Evolutionary conservation across 2,113 vertebrate genomes (phyloP).

Genomic region (Nyctibius bracteatus): DNA sequence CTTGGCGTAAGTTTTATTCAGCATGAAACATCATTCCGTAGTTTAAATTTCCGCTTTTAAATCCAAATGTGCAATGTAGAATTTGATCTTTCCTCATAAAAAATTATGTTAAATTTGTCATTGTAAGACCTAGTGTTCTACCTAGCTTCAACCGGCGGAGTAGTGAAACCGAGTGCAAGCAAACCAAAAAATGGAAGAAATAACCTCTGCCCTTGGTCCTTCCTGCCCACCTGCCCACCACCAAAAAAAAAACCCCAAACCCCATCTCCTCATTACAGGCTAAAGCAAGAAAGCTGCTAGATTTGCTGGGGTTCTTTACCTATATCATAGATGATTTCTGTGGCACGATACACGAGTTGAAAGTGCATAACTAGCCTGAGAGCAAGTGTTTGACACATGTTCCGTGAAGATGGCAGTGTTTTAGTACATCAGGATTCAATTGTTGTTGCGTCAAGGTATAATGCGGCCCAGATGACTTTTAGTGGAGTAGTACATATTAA

Average conservation of each 20-base stretch:
- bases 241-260: not conserved
- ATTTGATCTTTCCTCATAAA: conserved; percentile 56
- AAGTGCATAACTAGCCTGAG: not conserved
- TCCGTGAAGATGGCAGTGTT: conserved; percentile 36
- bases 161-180: not conserved
- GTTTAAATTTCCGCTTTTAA: conserved; percentile 70
- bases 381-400: conserved; percentile 66
- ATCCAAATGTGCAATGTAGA: conserved; percentile 52
- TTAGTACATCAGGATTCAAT: conserved; percentile 58
- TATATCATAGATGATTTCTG: not conserved
- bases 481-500: conserved; percentile 45
- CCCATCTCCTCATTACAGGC: not conserved
- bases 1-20: conserved; percentile 65
- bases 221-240: accelerated
- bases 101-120: conserved; percentile 18
- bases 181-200: not conserved
- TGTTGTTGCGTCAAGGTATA: conserved; percentile 63
- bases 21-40: conserved; percentile 57
- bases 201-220: not conserved
- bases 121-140: not conserved
- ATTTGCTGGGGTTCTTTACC: not conserved
- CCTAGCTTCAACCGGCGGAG: not conserved
- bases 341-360: not conserved
- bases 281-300: not conserved
- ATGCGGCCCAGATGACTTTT: conserved; percentile 42